Conservation (phyloP, 1,140 invertebrate species). For the Lordiphosa clarofinis region DNA sequence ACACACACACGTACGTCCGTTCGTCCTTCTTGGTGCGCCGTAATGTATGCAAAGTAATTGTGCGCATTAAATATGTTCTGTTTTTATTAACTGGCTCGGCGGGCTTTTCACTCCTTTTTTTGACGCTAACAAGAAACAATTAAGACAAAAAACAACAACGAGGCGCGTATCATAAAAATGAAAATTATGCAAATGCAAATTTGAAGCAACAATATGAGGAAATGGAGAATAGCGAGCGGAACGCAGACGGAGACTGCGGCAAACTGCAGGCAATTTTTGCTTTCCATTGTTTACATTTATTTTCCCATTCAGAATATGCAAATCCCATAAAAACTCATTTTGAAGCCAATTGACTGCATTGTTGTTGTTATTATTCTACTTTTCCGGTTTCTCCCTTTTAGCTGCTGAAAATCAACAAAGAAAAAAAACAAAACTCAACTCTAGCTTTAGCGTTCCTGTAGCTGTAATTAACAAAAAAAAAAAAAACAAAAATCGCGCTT, state of each 20-base stretch:
- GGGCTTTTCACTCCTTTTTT: conserved; percentile 28
- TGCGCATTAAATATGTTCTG: conserved; percentile 65
- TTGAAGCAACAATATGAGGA: conserved; percentile 41
- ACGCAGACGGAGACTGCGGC: conserved; percentile 17
- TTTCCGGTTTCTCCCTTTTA: not conserved
- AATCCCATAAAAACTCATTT: conserved; percentile 77
- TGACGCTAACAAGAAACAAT: conserved; percentile 59
- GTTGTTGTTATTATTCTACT: conserved; percentile 27
- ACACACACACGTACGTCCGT: conserved; percentile 24
- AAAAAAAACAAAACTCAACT: not conserved
- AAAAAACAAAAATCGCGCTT: conserved; percentile 41
- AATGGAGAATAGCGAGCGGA: not conserved
- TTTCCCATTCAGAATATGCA: conserved; percentile 67
- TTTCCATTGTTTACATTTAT: conserved; percentile 58
- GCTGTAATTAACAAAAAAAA: conserved; percentile 12
- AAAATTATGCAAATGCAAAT: conserved; percentile 70
- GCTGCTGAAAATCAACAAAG: conserved; percentile 15
- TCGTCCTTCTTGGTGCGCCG: conserved; percentile 12
- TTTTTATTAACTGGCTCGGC: conserved; percentile 47
- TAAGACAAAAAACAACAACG: conserved; percentile 47
- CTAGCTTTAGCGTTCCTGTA: too few relatives aligned
- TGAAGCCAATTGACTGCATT: conserved; percentile 68
- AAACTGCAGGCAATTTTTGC: conserved; percentile 27
- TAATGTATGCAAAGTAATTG: conserved; percentile 76
- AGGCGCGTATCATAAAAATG: conserved; percentile 63